Percentiles rank a stretch among this genome's conserved stretches.
Conservation (phyloP, 2,888 invertebrate genomes). For the Thyatira batis region DNA sequence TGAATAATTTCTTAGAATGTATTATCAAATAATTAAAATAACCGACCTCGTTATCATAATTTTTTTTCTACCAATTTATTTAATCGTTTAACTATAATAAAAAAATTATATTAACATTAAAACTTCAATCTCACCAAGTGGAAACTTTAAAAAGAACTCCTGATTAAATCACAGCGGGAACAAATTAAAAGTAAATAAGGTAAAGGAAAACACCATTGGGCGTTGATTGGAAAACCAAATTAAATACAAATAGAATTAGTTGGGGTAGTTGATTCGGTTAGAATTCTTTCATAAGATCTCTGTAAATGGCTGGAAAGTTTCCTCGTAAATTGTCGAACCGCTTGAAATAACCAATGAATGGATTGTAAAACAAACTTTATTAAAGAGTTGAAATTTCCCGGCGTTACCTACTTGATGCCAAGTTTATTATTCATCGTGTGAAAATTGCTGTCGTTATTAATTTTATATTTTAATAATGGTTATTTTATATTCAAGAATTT, state of each 20-base stretch:
- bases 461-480: background rate
- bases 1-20: no score
- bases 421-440: background rate
- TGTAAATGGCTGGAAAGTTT: background rate
- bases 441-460: background rate
- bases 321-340: background rate
- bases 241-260: slow-evolving; percentile 4
- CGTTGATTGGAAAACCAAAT: slow-evolving; percentile 1
- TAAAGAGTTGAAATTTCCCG: background rate
- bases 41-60: no score
- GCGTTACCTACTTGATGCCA: background rate
- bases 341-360: background rate
- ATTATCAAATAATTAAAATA: no score
- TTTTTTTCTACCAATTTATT: no score
- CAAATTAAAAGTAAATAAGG: slow-evolving; percentile 7
- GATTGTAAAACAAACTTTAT: background rate
- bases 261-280: background rate
- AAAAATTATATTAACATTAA: background rate
- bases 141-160: background rate
- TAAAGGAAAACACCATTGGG: background rate
- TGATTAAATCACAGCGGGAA: slow-evolving; percentile 7
- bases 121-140: background rate
- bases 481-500: no score
- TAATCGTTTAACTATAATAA: background rate
- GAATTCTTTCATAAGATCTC: background rate